phyloP scores from a whole-genome alignment of 1,140 invertebrate species.

The Bombus huntii region DNA sequence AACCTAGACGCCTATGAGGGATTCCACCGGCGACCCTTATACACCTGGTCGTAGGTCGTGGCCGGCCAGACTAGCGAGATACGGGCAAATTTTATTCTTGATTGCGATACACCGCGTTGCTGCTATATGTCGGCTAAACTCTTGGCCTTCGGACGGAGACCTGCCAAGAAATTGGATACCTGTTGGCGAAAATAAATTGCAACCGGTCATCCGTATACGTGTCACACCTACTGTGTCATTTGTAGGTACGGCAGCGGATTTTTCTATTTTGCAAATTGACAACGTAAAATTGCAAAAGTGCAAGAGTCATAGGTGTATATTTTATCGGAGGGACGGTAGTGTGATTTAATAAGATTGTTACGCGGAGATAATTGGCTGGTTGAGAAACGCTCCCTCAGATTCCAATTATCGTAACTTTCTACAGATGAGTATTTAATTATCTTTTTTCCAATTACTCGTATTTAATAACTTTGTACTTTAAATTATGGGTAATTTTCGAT shows the following conservation, averaged over 20 bases:
- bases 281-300: not conserved
- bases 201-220: not conserved
- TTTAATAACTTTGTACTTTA: not conserved
- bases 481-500: not conserved
- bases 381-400: not conserved
- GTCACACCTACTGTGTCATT: not conserved
- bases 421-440: not conserved
- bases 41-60: conserved; percentile 23
- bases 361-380: not conserved
- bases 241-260: not conserved
- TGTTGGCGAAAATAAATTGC: not conserved
- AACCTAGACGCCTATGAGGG: conserved; percentile 6
- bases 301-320: too few relatives aligned
- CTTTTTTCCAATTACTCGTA: not conserved
- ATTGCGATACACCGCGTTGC: conserved; percentile 20
- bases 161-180: conserved; percentile 23
- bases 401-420: not conserved
- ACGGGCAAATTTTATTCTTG: conserved; percentile 37
- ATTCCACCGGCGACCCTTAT: conserved; percentile 22
- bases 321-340: too few relatives aligned
- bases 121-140: not conserved
- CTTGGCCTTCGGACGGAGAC: not conserved
- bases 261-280: not conserved
- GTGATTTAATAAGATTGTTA: too few relatives aligned
- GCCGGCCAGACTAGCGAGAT: not conserved